Conservation (phyloP, 92 coral and sea anemone species). For the Blastomussa wellsi region DNA sequence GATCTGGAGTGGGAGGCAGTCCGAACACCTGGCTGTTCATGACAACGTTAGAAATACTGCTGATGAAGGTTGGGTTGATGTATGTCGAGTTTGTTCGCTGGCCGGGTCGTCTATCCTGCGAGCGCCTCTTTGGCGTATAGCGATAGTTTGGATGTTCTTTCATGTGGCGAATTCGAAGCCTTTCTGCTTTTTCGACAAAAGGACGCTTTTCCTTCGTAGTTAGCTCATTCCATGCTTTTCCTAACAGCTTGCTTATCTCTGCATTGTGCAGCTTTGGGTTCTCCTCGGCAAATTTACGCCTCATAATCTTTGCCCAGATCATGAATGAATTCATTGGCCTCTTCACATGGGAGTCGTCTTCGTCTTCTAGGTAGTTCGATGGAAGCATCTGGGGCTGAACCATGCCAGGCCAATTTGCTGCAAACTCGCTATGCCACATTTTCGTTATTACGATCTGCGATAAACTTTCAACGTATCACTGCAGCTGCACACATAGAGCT, state of each 20-base stretch:
- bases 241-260: slow-evolving; percentile 95
- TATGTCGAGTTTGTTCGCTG: slow-evolving; percentile 67
- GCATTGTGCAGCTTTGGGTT: slow-evolving; percentile 99
- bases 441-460: slow-evolving; percentile 13
- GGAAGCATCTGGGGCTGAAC: slow-evolving; percentile 58
- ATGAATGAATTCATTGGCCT: slow-evolving; percentile 99
- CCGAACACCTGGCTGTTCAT: slow-evolving; percentile 61
- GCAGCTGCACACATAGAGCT: slow-evolving; percentile 31
- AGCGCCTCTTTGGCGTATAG: slow-evolving; percentile 87
- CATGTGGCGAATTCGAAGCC: slow-evolving; percentile 96
- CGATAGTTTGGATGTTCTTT: slow-evolving; percentile 97
- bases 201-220: slow-evolving; percentile 99
- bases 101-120: slow-evolving; percentile 72
- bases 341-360: slow-evolving; percentile 93
- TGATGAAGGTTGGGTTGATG: slow-evolving; percentile 67
- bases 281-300: slow-evolving; percentile 97
- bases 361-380: slow-evolving; percentile 78
- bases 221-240: slow-evolving; percentile 99
- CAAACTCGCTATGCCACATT: slow-evolving; percentile 67
- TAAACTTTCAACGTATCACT: slow-evolving; percentile 25
- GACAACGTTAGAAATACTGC: slow-evolving; percentile 60
- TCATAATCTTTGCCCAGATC: slow-evolving; percentile 99
- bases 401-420: slow-evolving; percentile 61
- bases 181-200: slow-evolving; percentile 97
- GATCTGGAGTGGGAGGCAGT: slow-evolving; percentile 77